phyloP scores from a whole-genome alignment of 2,113 vertebrate species.

The Scopus umbretta region DNA sequence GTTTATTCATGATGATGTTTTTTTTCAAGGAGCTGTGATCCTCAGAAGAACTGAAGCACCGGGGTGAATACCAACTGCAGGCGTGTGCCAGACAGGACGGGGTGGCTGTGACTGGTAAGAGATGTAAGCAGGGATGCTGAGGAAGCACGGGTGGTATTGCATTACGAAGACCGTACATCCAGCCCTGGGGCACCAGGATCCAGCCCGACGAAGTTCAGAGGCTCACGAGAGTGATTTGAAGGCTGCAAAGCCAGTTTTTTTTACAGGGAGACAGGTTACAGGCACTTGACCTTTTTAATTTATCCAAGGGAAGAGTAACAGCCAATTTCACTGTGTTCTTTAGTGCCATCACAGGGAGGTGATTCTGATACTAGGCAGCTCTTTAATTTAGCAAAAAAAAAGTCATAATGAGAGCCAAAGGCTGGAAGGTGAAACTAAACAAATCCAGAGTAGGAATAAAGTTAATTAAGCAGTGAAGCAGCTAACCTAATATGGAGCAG shows the following conservation, averaged over 20 bases:
- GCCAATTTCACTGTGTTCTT: neutral
- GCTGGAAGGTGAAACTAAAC: conserved; percentile 19
- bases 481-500: neutral
- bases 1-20: neutral
- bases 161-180: accelerated
- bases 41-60: neutral
- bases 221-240: accelerated
- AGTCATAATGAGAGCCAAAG: neutral
- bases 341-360: neutral
- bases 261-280: neutral
- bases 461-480: conserved; percentile 13
- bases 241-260: neutral
- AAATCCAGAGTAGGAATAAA: neutral
- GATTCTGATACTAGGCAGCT: neutral
- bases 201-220: accelerated
- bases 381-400: neutral
- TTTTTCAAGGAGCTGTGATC: neutral
- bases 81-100: accelerated
- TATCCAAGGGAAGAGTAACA: neutral
- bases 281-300: neutral
- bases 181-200: neutral
- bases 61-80: neutral
- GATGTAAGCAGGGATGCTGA: too few species aligned
- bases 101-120: neutral
- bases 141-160: neutral